These are phyloP conservation scores for Hesperophylax magnus DNA, from an alignment of 1,140 invertebrate species.

Conservation along the genomic window DNA sequence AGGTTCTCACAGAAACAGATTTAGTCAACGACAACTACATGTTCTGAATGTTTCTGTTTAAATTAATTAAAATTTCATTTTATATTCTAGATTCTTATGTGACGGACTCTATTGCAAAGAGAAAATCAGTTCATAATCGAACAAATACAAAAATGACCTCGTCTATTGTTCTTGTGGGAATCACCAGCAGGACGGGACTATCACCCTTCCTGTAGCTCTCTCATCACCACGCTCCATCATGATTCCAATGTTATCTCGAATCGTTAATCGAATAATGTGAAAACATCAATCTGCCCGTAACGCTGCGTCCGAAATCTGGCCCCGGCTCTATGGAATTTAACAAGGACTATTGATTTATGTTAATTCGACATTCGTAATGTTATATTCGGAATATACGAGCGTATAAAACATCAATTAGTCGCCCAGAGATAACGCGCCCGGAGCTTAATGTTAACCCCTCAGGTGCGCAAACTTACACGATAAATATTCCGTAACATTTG, in stretches of 20 bases:
- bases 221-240: slow-evolving; percentile 6
- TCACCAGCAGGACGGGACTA: no score
- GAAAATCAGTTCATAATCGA: no score
- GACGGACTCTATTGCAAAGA: no score
- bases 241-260: slow-evolving; percentile 37
- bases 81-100: no score
- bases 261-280: slow-evolving; percentile 49
- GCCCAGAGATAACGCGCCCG: slow-evolving; percentile 25
- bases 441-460: slow-evolving; percentile 18
- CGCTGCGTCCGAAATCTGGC: slow-evolving; percentile 31
- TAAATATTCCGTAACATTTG: background rate
- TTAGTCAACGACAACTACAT: no score
- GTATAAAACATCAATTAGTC: slow-evolving; percentile 45
- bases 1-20: no score
- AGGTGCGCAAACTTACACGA: background rate
- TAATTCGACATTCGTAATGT: slow-evolving; percentile 39
- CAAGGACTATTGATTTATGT: slow-evolving; percentile 37
- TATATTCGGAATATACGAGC: slow-evolving; percentile 40
- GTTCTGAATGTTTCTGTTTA: no score
- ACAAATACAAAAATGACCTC: no score
- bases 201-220: slow-evolving; percentile 2
- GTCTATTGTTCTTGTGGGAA: no score
- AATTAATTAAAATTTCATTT: no score
- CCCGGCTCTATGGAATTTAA: slow-evolving; percentile 35
- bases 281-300: slow-evolving; percentile 43